Base-by-base conservation (phyloP, 2,888 invertebrate species). In the Taenaris catops region DNA sequence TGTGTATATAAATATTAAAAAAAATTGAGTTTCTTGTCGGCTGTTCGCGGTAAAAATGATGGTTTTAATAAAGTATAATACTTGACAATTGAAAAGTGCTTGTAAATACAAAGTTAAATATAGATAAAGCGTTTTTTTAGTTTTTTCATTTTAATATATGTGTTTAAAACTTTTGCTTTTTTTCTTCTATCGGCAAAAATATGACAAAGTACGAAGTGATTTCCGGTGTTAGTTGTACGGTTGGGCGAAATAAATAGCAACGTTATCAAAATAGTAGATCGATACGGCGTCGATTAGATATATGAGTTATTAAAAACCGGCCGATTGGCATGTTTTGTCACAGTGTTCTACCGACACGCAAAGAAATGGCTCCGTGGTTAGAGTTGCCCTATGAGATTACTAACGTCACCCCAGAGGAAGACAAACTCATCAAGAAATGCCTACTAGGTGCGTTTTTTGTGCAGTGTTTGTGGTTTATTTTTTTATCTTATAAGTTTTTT, bases 381-480 rank as follows among this genome's bases (percentile, higher is more conserved):
- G 63, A 76, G 2, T 50, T 78, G 18, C 83, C 83, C 0, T 80
- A 72, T 29, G 68, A 76, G 24, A 73, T 84, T 6, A 62, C 51
- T 3, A 53, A 67, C 19, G 76, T 81, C 12, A 60, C 67, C 0
- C 38, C 64, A 0, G 83, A 83, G 6, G 84, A 86, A 34, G 74
- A 78, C 4, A 81, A 74, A 41, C 28, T 72, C 1, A 73, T 83
- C 16, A 72, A 68, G 44, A 84, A 78, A 63, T 83, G 81, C 34
- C 37, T 83, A 0, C 38, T 69, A 57, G 84, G 84, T 84, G 59
- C 49, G 78, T n/a, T 73, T 46, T 42, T 36, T 46, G 48, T 46
- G 38, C 38, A 28, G 11, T 44, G 47, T 52, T 40, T 41, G 14
- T 14, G 14, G 4, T 14, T 3, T 38, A 41, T 55, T 50, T 6